These are phyloP conservation scores for Turritopsis dohrnii DNA, from an alignment of 30 jellyfish, hydroid and myxozoan genomes.

Conservation along the genomic window DNA sequence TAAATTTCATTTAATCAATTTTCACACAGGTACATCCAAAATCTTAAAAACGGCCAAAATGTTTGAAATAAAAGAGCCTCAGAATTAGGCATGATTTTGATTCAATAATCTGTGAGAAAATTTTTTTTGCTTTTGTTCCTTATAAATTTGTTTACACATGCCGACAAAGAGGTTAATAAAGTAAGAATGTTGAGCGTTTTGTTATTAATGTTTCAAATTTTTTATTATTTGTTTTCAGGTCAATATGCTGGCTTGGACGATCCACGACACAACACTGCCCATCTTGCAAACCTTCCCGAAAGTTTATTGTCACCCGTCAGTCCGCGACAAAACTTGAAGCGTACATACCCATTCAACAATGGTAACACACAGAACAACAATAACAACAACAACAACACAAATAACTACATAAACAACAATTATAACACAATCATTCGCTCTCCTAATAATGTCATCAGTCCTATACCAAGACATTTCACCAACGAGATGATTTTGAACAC, in stretches of 20 bases:
- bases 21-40: background rate
- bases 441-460: background rate
- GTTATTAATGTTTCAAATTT: background rate
- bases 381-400: background rate
- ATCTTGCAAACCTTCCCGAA: background rate
- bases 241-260: background rate
- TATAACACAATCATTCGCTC: background rate
- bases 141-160: background rate
- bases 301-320: slow-evolving; percentile 5
- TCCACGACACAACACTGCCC: background rate
- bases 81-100: background rate
- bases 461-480: background rate
- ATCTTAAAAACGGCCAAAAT: too few species aligned
- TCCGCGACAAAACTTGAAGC: slow-evolving; percentile 1
- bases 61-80: background rate
- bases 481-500: background rate
- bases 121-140: background rate
- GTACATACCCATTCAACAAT: slow-evolving; percentile 6
- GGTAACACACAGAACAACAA: background rate
- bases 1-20: background rate
- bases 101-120: background rate
- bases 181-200: background rate
- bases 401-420: background rate
- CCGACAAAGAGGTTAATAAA: background rate
- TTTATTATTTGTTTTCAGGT: background rate